Evolutionary conservation across 2,113 vertebrate genomes (phyloP).

Genomic region (Rhinichthys klamathensis): DNA sequence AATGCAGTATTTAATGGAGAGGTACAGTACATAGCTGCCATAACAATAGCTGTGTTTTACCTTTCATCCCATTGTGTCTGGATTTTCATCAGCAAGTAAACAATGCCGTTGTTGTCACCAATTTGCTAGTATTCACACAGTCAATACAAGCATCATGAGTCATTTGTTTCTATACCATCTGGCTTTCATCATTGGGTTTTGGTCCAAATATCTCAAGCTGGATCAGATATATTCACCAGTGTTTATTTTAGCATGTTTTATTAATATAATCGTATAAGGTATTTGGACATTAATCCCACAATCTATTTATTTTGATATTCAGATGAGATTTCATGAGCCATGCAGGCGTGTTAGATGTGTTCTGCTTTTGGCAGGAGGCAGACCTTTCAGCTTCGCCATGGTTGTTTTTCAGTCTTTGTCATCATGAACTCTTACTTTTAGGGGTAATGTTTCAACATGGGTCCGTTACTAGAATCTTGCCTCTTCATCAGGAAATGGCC

Average conservation of each 20-base stretch:
- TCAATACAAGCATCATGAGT: constrained; percentile 30
- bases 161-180: constrained; percentile 33
- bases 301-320: constrained; percentile 40
- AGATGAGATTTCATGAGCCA: constrained; percentile 25
- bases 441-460: constrained; percentile 26
- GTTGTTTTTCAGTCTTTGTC: constrained; percentile 33
- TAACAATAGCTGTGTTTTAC: background rate
- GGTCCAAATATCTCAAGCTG: background rate
- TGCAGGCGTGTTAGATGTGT: background rate
- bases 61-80: background rate
- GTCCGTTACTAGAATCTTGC: constrained; percentile 26
- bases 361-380: background rate
- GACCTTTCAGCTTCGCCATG: background rate
- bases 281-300: constrained; percentile 37
- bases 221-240: constrained; percentile 22
- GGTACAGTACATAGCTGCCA: background rate
- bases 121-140: background rate
- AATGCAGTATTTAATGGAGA: background rate
- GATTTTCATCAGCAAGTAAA: background rate
- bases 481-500: constrained; percentile 37
- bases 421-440: constrained; percentile 11
- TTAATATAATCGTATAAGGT: constrained; percentile 27
- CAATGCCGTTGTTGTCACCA: background rate
- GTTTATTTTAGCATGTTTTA: constrained; percentile 32
- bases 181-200: constrained; percentile 24